A percentile compares a stretch with the other conserved stretches of the same genome.
Evolutionary conservation across 2,113 vertebrate genomes (phyloP).

Genomic region (Orcinus orca): DNA sequence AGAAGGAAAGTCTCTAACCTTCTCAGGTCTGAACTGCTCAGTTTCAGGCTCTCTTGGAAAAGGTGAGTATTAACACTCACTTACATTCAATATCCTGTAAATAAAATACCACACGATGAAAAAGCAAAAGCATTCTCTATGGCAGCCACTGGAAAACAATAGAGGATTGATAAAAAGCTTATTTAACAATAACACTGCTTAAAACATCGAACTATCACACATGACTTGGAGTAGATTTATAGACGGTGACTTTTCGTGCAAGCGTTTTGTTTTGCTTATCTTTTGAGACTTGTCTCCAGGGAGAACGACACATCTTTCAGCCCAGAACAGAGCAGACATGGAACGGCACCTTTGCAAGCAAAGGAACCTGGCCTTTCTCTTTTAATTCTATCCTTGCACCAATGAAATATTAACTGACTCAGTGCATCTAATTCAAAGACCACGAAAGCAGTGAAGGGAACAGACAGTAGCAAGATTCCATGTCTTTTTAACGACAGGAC

Average conservation of each 20-base stretch:
- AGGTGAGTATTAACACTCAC: not conserved
- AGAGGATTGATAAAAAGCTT: not conserved
- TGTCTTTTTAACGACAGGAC: not conserved
- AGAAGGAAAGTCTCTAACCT: not conserved
- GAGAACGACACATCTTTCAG: not conserved
- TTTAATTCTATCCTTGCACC: too few relatives aligned
- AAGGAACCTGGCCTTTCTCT: too few relatives aligned
- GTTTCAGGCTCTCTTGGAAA: not conserved
- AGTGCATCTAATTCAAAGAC: not conserved
- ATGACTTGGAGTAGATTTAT: not conserved
- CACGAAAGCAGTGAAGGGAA: not conserved
- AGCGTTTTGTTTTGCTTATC: not conserved
- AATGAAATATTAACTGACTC: not conserved
- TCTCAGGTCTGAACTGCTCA: not conserved
- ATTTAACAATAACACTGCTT: not conserved
- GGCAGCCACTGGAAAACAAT: not conserved
- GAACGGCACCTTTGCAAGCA: not conserved
- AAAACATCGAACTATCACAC: not conserved
- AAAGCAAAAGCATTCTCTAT: not conserved
- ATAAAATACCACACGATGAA: not conserved
- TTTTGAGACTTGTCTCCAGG: not conserved
- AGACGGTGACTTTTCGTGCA: rapidly evolving
- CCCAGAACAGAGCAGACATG: not conserved
- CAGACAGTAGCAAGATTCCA: too few relatives aligned
- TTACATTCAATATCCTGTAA: not conserved